phyloP scores from a whole-genome alignment of 2,113 vertebrate genomes.

The Tenebrosternarchus preto region DNA sequence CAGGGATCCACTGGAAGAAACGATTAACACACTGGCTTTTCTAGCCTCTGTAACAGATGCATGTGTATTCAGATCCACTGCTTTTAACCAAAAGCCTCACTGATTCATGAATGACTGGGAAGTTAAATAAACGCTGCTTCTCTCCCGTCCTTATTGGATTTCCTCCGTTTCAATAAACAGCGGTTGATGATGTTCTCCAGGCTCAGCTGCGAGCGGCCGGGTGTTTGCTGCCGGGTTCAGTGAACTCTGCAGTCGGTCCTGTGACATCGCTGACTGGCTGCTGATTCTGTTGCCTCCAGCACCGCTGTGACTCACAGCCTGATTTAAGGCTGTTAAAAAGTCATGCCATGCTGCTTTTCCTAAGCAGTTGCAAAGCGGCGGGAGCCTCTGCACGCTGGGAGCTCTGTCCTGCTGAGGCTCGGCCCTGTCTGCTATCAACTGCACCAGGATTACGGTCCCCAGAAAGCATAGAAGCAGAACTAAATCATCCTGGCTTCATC shows the following conservation, averaged over 20 bases:
- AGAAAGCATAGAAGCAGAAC: neutral
- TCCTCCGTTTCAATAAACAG: neutral
- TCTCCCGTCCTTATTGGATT: neutral
- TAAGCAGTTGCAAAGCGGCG: neutral
- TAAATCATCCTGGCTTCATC: neutral
- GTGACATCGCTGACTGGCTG: no score
- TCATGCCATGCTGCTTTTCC: no score
- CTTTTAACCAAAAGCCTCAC: neutral
- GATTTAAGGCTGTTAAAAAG: neutral
- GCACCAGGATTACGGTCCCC: conserved; percentile 7
- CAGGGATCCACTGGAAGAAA: neutral
- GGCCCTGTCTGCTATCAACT: conserved; percentile 10
- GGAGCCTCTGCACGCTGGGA: neutral
- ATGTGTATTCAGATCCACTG: neutral
- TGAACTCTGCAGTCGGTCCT: no score
- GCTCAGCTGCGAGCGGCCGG: neutral
- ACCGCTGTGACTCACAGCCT: neutral
- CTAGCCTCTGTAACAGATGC: neutral
- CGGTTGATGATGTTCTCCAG: neutral
- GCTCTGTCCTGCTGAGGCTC: neutral
- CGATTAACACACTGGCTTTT: neutral
- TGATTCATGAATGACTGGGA: neutral
- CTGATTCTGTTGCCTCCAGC: neutral
- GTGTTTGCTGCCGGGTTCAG: neutral
- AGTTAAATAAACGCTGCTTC: neutral